These are phyloP conservation scores for Calliphora vicina DNA, from an alignment of 1,140 invertebrate species.

Conservation along the genomic window DNA sequence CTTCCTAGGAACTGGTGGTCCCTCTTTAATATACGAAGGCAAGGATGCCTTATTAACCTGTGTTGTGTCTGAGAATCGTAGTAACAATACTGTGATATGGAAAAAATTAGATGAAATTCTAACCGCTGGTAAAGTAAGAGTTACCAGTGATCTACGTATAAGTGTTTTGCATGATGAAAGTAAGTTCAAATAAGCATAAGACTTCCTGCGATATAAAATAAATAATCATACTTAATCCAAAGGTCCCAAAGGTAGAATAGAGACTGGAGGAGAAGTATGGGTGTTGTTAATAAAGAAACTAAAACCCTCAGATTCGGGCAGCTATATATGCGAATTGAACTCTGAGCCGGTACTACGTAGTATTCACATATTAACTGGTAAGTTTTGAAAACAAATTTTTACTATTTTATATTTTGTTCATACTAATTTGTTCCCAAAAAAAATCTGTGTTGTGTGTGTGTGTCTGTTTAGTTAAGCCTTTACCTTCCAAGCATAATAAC, in stretches of 20 bases:
- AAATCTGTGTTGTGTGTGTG: neutral
- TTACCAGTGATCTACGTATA: conserved; percentile 75
- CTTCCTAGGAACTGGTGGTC: conserved; percentile 56
- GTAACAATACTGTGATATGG: conserved; percentile 75
- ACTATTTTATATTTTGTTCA: neutral
- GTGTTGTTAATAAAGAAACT: conserved; percentile 78
- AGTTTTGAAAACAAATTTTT: conserved; percentile 46
- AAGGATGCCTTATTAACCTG: conserved; percentile 80
- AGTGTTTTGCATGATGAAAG: conserved; percentile 77
- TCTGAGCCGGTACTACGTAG: conserved; percentile 78
- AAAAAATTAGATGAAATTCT: conserved; percentile 75
- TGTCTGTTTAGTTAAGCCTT: neutral
- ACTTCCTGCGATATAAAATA: neutral
- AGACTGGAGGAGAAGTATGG: conserved; percentile 79
- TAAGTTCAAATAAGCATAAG: no score
- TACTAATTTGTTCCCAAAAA: no score
- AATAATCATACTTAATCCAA: conserved; percentile 38
- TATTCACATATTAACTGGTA: conserved; percentile 78
- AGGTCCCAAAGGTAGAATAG: conserved; percentile 65
- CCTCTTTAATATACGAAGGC: conserved; percentile 68
- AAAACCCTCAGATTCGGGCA: conserved; percentile 74
- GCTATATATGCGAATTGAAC: conserved; percentile 85
- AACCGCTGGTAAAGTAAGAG: conserved; percentile 75
- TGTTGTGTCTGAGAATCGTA: conserved; percentile 73
- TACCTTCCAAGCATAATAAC: neutral